phyloP scores from a whole-genome alignment of 2,797 vertebrate species.

The Schizothorax lantsangensis region DNA sequence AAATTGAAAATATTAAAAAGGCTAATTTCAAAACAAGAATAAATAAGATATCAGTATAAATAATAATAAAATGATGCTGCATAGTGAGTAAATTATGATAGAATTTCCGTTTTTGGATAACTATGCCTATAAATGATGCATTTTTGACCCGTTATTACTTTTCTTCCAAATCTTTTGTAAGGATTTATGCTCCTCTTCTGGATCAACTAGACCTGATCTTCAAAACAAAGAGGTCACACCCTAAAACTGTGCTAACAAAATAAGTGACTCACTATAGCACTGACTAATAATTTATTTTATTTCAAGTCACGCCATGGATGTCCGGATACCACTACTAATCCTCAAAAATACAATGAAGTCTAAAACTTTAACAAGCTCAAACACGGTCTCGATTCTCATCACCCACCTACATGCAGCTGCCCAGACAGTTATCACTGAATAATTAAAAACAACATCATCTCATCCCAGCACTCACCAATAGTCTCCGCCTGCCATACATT shows the following conservation, averaged over 20 bases:
- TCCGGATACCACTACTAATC: neutral
- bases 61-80: neutral
- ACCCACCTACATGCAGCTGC: neutral
- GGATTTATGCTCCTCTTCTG: neutral
- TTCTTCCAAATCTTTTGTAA: neutral
- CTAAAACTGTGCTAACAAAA: neutral
- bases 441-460: neutral
- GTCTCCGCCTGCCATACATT: conserved; percentile 97
- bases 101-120: neutral
- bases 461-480: conserved; percentile 87
- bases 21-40: neutral
- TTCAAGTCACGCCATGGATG: conserved; percentile 4
- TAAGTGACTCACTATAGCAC: neutral
- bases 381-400: neutral
- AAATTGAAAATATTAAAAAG: neutral
- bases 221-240: conserved; percentile 11
- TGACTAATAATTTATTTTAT: neutral
- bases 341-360: neutral
- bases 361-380: neutral
- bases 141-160: too few species aligned
- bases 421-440: conserved; percentile 3
- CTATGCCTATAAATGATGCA: neutral
- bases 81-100: neutral
- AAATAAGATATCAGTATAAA: neutral
- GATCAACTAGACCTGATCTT: conserved; percentile 1